Conservation (phyloP, 2,797 vertebrate species). For the Microctenopoma stevenorrisi region DNA sequence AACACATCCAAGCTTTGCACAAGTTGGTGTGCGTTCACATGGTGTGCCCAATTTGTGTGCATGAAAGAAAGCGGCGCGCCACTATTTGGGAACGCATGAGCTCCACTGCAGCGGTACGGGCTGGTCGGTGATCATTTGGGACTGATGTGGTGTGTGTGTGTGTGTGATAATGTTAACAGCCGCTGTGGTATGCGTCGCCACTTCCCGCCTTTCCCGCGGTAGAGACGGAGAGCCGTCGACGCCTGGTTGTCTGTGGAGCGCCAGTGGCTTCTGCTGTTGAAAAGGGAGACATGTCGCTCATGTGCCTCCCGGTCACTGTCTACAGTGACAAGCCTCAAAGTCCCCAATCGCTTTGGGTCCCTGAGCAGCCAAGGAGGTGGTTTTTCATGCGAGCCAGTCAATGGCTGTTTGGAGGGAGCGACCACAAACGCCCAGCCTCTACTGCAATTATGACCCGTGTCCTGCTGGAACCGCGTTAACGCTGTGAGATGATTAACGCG, state of each 20-base stretch:
- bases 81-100: conserved; percentile 48
- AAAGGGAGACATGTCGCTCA: conserved; percentile 66
- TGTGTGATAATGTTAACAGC: conserved; percentile 76
- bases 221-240: conserved; percentile 77
- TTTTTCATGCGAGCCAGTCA: conserved; percentile 66
- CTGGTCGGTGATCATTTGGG: conserved; percentile 76
- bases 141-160: not conserved
- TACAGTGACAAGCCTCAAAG: conserved; percentile 56
- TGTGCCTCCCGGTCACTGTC: conserved; percentile 59
- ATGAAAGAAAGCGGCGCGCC: conserved; percentile 63
- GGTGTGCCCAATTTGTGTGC: conserved; percentile 57
- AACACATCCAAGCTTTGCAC: conserved; percentile 66
- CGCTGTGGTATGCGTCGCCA: conserved; percentile 82
- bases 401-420: conserved; percentile 59
- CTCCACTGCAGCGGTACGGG: conserved; percentile 79
- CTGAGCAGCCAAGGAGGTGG: conserved; percentile 59
- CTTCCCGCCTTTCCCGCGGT: conserved; percentile 76
- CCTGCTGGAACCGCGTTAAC: conserved; percentile 61
- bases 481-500: conserved; percentile 56
- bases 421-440: conserved; percentile 64
- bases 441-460: conserved; percentile 64
- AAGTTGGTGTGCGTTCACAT: conserved; percentile 57
- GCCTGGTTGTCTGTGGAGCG: conserved; percentile 81
- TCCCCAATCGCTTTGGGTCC: conserved; percentile 43
- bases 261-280: conserved; percentile 71